Evolutionary conservation across 2,797 vertebrate genomes (phyloP), one percentile per base, ranked within the genome.

Genomic region (Anguilla obscura): DNA sequence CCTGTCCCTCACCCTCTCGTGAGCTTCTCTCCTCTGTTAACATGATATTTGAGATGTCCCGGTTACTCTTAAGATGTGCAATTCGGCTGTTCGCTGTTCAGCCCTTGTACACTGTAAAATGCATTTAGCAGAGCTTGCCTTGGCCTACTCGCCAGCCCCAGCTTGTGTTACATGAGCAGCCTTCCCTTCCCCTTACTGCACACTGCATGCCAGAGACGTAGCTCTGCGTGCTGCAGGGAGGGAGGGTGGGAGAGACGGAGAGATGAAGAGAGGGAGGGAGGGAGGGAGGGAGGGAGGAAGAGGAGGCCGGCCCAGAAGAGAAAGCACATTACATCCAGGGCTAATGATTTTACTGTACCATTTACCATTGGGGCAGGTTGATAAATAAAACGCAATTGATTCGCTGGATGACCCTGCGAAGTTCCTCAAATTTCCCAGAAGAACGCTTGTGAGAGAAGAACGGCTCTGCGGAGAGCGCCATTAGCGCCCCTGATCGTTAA

Each of bases 91-190:
- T 93, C 89, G 91, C 93, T 90, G 90, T 92, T 95, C 93, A 94
- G 95, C 93, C 93, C 91, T 89, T 94, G 93, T 92, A 91, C 92
- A 86, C 94, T 93, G 58, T 93, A 89, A 90, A 91, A 93, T 93
- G 94, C 92, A 95, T 94, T 91, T 93, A 90, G 93, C 91, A 87
- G 86, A 89, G 92, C 82, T 90, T 93, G 92, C 92, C 89, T 86
- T 89, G 86, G 90, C 91, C 91, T 93, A 92, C 92, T 92, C 91
- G 90, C 48, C 66, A 86, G 91, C 92, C 93, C 91, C 90, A 56
- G 93, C 93, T 93, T 94, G 93, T 94, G 92, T 93, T 91, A 90
- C 91, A 93, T 93, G 92, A 95, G 94, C 94, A 93, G 89, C 93
- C 92, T 93, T 93, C 90, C 94, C 94, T 93, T 94, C 90, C 91